Evolutionary conservation across 2,113 vertebrate genomes (phyloP).

Genomic region (Trochalopteron elliotii): DNA sequence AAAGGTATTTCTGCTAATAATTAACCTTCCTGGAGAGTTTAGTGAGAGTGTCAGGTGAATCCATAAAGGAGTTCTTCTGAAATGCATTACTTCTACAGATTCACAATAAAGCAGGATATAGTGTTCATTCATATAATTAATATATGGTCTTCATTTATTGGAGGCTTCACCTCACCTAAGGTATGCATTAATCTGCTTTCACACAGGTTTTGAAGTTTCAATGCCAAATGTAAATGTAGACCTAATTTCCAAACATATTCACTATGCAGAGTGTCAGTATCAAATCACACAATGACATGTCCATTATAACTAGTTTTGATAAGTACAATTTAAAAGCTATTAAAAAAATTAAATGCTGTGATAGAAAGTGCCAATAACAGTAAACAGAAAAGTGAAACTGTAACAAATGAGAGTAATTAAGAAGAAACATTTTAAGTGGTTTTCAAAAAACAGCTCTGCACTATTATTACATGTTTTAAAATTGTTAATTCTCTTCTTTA

Average conservation of each 20-base stretch:
- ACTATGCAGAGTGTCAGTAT: background rate
- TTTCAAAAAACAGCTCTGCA: background rate
- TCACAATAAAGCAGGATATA: background rate
- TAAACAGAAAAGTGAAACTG: background rate
- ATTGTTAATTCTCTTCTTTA: background rate
- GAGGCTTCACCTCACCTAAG: background rate
- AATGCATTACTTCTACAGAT: background rate
- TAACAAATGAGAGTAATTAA: background rate
- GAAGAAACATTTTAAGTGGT: background rate
- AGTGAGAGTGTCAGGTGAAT: background rate
- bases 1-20: constrained; percentile 10
- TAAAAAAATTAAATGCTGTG: background rate
- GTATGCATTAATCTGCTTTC: background rate
- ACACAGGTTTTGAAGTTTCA: background rate
- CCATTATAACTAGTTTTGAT: background rate
- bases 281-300: background rate
- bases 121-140: background rate
- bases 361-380: background rate
- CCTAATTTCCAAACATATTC: background rate
- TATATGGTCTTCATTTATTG: background rate
- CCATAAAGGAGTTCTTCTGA: background rate
- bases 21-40: background rate
- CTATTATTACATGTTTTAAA: background rate
- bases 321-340: background rate
- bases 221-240: background rate